Conservation (phyloP, 2,888 invertebrate genomes). For the Agrotis exclamationis region DNA sequence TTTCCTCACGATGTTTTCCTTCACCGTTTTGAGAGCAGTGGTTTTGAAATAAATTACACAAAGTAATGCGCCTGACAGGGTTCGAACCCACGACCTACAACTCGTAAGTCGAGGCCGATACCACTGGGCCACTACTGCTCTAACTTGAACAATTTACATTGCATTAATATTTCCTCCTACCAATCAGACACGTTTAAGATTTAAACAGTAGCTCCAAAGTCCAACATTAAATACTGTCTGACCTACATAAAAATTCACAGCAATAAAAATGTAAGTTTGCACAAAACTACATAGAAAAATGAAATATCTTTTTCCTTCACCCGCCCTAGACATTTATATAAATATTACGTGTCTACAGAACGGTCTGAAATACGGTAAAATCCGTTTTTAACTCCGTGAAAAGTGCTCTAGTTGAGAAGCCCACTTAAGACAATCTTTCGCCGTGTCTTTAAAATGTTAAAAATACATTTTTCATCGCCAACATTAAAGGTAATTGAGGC, state of each 20-base stretch:
- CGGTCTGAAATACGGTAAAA: constrained; percentile 49
- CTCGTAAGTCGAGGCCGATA: no score
- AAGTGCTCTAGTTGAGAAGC: constrained; percentile 50
- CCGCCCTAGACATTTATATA: constrained; percentile 32
- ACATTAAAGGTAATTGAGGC: constrained; percentile 49
- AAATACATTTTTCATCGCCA: constrained; percentile 61
- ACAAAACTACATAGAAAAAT: constrained; percentile 34
- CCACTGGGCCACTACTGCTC: no score
- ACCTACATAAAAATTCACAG: constrained; percentile 44
- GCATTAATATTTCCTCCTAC: neutral
- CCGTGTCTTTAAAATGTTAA: constrained; percentile 59
- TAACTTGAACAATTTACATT: neutral
- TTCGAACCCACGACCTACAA: no score
- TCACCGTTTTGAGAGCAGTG: no score
- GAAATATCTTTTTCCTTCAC: constrained; percentile 34
- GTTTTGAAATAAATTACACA: no score
- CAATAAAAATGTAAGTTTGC: constrained; percentile 17
- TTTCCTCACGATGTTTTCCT: no score
- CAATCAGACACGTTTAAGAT: constrained; percentile 15
- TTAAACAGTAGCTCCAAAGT: constrained; percentile 29
- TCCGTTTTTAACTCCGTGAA: constrained; percentile 52
- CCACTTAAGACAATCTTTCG: constrained; percentile 64
- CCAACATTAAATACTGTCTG: constrained; percentile 19
- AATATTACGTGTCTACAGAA: constrained; percentile 48
- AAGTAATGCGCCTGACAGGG: no score